Conservation (phyloP, 2,113 vertebrate genomes). For the Xiphophorus maculatus region DNA sequence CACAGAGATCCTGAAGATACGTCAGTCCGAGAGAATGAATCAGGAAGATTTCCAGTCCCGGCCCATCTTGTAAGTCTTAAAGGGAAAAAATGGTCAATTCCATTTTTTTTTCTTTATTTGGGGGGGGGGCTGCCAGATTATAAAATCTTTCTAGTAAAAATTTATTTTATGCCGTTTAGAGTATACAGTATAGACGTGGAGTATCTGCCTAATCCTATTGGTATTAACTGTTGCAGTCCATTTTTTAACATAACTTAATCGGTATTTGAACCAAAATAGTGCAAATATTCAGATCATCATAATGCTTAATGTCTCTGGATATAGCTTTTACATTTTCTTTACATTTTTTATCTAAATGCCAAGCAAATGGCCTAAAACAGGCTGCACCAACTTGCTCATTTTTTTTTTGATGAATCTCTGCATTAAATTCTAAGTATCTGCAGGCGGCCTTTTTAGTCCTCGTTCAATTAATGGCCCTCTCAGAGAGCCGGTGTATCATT, state of each 20-base stretch:
- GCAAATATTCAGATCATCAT: slow-evolving; percentile 14
- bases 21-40: slow-evolving; percentile 99
- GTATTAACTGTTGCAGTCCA: not conserved
- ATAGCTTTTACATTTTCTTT: slow-evolving; percentile 17
- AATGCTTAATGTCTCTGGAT: slow-evolving; percentile 19
- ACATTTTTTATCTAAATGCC: slow-evolving; percentile 29
- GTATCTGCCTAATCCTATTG: slow-evolving; percentile 7
- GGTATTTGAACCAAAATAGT: slow-evolving; percentile 4
- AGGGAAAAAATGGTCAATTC: not conserved
- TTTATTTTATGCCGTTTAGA: not conserved
- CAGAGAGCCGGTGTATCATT: slow-evolving; percentile 39
- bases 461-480: slow-evolving; percentile 47
- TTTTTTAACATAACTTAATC: not conserved
- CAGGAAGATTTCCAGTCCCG: slow-evolving; percentile 99
- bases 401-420: slow-evolving; percentile 40
- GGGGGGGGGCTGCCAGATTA: too few relatives aligned
- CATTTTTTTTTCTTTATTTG: not conserved
- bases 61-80: slow-evolving; percentile 90
- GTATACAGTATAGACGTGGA: not conserved
- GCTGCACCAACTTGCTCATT: slow-evolving; percentile 29
- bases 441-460: slow-evolving; percentile 47
- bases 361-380: slow-evolving; percentile 19
- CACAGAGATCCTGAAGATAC: slow-evolving; percentile 99
- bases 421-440: slow-evolving; percentile 53
- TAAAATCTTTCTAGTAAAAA: not conserved